Evolutionary conservation across 2,888 invertebrate species (phyloP), one percentile per base, ranked within the genome.

Genomic region (Thyatira batis): DNA sequence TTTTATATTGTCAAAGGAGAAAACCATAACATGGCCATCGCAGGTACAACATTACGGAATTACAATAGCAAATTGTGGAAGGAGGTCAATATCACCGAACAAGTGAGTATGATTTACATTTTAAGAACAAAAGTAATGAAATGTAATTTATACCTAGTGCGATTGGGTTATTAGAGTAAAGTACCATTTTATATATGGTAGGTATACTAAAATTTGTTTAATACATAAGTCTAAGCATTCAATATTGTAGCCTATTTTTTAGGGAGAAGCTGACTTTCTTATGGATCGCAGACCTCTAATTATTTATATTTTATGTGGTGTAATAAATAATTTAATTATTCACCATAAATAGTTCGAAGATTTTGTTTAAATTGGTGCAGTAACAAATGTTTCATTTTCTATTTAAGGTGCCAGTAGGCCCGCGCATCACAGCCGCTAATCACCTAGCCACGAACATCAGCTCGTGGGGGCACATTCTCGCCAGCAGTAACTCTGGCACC

Each of bases 391-490:
- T n/a, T n/a, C n/a, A n/a, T n/a, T n/a, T n/a, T n/a, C n/a, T n/a
- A n/a, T n/a, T n/a, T n/a, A n/a, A 94, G 94, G 87, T 95, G 1
- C 93, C 96, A 49, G 93, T 96, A 57, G 96, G 96, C 51, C 94
- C 96, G 0, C 93, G 98, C 2, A 93, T 96, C 11, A 94, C 97
- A 92, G 95, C 97, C 0, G 96, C 98, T 8, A 98, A 97, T 85
- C 94, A 96, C 59, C 86, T 98, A 50, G 95, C 97, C 0, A 89
- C 89, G 6, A 94, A 94, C 70, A 95, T 95, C 0, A 90, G 93
- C 53, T 92, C 94, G 3, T 98, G 98, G 98, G 94, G 95, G 0
- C 91, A 93, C 44, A 84, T 93, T 1, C 94, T 98, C 71, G 92
- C 94, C 0, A 86, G 74, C 6, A 95, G 93, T 78, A 96, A 97